Evolutionary conservation across 37 sponge, comb jelly and placozoan species (phyloP), one percentile per base, ranked within the genome.

Genomic region (Ephydatia muelleri): DNA sequence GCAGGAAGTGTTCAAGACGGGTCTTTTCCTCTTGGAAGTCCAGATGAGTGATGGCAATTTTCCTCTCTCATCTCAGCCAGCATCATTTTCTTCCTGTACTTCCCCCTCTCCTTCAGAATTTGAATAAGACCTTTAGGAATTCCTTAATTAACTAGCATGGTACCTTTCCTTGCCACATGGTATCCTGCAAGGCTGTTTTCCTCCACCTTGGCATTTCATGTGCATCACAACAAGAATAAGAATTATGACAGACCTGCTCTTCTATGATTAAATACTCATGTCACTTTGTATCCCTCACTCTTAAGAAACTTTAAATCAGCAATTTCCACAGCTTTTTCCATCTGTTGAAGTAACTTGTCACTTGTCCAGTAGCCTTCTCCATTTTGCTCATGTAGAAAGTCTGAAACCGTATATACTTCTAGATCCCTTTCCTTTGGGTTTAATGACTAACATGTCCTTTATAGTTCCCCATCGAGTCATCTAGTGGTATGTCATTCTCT

Each of bases 11-110:
- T 73, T 88, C 78, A 30, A 88, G 65, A 33, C 21, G 66, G 3
- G 80, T 76, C 49, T 83, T 88, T 38, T 88, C 89, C 6, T 82
- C 66, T n/a, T 36, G 35, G 32, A 88, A 88, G 47, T 88, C 89
- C 39, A n/a, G n/a, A n/a, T n/a, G 68, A 27, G 33, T 88, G 84
- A 26, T 28, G 34, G 33, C 77, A 73, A 27, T 83, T 37, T 47
- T 72, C 65, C 23, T 34, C 76, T 31, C 67, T 71, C 84, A 84
- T 83, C 12, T 88, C 84, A 27, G 83, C 77, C 40, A 75, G 23
- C 67, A 77, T 81, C 77, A 83, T 82, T 31, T 39, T 39, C 33
- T 23, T 14, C 14, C 35, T n/a, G 30, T 87, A 34, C 14, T 25
- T 73, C 19, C 88, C 88, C n/a, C 88, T 71, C 39, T 81, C 82